Evolutionary conservation across 2,113 vertebrate genomes (phyloP).

Genomic region (Sceloporus undulatus): DNA sequence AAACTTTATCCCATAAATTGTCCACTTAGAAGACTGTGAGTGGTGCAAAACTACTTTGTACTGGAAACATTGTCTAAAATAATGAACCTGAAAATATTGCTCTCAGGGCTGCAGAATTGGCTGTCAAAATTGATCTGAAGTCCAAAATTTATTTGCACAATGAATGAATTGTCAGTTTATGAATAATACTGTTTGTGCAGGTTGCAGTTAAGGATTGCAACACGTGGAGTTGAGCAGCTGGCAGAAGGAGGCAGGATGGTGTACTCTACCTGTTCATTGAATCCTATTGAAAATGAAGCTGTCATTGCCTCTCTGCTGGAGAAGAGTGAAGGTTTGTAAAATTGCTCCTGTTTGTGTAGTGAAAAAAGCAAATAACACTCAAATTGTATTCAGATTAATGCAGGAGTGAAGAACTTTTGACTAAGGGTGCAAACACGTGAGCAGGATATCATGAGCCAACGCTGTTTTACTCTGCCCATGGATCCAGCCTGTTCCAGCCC

Average conservation of each 20-base stretch:
- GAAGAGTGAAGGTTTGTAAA: slow-evolving; percentile 90
- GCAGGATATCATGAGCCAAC: too few relatives aligned
- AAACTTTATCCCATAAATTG: too few relatives aligned
- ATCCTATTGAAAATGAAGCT: slow-evolving; percentile 96
- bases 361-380: not conserved
- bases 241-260: slow-evolving; percentile 96
- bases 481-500: too few relatives aligned
- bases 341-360: not conserved
- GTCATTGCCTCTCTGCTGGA: slow-evolving; percentile 92
- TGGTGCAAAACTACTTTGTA: too few relatives aligned
- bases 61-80: too few relatives aligned
- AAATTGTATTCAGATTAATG: not conserved
- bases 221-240: slow-evolving; percentile 94
- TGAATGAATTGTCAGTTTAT: not conserved
- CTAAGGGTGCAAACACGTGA: not conserved
- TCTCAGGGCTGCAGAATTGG: too few relatives aligned
- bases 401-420: not conserved
- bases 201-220: slow-evolving; percentile 93
- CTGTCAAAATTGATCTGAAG: not conserved
- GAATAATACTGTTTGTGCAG: slow-evolving; percentile 71
- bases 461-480: too few relatives aligned
- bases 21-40: too few relatives aligned
- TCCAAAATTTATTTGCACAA: not conserved
- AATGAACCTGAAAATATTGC: too few relatives aligned
- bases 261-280: slow-evolving; percentile 96